Evolutionary conservation across 1,140 invertebrate species (phyloP).

Genomic region (Odontomachus brunneus): DNA sequence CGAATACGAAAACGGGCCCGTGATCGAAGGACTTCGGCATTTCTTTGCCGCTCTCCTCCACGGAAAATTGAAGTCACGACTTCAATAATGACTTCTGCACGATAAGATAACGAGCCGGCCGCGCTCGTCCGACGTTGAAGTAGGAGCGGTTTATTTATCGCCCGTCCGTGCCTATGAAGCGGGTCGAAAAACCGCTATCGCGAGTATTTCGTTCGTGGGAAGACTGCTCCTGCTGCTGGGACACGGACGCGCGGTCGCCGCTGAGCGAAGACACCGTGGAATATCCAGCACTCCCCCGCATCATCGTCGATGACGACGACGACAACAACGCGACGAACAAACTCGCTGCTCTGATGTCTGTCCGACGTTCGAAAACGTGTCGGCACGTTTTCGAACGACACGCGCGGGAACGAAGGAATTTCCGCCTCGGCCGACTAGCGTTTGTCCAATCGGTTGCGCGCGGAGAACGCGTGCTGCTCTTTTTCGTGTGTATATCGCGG

Average conservation of each 20-base stretch:
- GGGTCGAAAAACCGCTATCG: slow-evolving; percentile 40
- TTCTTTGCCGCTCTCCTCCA: slow-evolving; percentile 17
- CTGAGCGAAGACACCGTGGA: background rate
- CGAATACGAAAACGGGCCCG: no score
- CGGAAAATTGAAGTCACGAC: background rate
- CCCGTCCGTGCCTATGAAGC: background rate
- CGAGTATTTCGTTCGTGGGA: slow-evolving; percentile 20
- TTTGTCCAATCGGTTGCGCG: slow-evolving; percentile 55
- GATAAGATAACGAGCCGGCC: slow-evolving; percentile 38
- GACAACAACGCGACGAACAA: background rate
- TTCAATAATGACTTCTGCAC: slow-evolving; percentile 26
- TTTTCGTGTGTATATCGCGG: slow-evolving; percentile 18
- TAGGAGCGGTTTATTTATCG: slow-evolving; percentile 27
- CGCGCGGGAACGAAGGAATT: slow-evolving; percentile 49
- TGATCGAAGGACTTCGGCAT: slow-evolving; percentile 13
- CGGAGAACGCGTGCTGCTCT: slow-evolving; percentile 37
- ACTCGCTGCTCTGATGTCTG: background rate
- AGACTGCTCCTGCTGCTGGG: background rate
- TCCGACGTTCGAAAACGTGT: slow-evolving; percentile 3
- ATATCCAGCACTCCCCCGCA: background rate
- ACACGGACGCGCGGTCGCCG: background rate
- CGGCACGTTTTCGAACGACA: slow-evolving; percentile 41
- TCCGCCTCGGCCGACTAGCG: slow-evolving; percentile 44
- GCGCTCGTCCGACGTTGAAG: slow-evolving; percentile 31
- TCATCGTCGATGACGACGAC: background rate